Evolutionary conservation across 30 jellyfish, hydroid and myxozoan genomes (phyloP), one percentile per base, ranked within the genome.

Genomic region (Hydractinia symbiolongicarpus): DNA sequence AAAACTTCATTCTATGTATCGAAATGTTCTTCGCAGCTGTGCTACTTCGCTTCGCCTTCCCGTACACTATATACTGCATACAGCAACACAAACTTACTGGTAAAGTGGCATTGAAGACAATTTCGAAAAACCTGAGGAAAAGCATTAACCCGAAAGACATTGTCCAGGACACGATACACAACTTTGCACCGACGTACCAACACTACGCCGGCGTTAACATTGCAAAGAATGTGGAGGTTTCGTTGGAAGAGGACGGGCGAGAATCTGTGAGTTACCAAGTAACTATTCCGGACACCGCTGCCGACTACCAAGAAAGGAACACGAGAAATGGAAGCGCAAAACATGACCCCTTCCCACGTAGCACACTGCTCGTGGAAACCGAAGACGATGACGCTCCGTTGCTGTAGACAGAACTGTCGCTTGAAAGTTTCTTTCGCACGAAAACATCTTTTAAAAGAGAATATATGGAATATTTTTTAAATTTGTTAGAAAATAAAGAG

Each of bases 1-100:
- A 91, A 51, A 88, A 91, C 87, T 91, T 91, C 81, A 86, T 91
- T 53, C 85, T 91, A 30, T 91, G 98, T 61, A 53, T 91, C 9
- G 98, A 91, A 74, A 91, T 91, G 98, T 91, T 91, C n/a, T 78
- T 91, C 56, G 98, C 98, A 44, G 95, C 98, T 17, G 81, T 91
- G 7, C 55, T 91, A 61, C 61, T 91, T 61, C 86, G 93, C 4
- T 82, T 91, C 69, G 98, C 98, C 5, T 91, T 91, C 58, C 98
- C 98, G 7, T 84, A 78, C 70, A 52, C 95, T 13, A 89, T 86
- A 66, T 91, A 91, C 79, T 95, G 98, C 49, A 30, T 77, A 9
- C 85, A 77, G 49, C 55, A 77, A 6, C 98, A 86, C 79, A 95
- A 86, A 70, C 80, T 83, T 49, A 82, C 77, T 19, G 76, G 86